These are phyloP conservation scores for Pammene aurita DNA, from an alignment of 2,888 invertebrate species.

Conservation along the genomic window DNA sequence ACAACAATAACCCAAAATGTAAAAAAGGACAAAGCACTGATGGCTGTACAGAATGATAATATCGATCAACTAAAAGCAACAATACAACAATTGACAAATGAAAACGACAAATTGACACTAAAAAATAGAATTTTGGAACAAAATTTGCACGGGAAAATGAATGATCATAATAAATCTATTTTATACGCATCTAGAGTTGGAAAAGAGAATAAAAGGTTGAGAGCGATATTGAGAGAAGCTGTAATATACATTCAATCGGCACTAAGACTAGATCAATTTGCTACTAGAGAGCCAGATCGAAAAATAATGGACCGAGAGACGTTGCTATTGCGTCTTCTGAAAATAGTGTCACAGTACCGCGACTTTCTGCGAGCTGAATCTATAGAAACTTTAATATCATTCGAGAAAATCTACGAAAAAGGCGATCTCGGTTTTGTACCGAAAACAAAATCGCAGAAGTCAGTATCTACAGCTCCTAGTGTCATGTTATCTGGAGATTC, in stretches of 20 bases:
- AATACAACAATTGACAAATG: constrained; percentile 69
- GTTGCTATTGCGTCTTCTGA: constrained; percentile 82
- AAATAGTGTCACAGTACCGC: constrained; percentile 74
- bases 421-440: constrained; percentile 88
- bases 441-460: constrained; percentile 65
- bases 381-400: constrained; percentile 75
- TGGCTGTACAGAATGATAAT: constrained; percentile 69
- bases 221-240: constrained; percentile 84
- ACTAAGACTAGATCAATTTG: constrained; percentile 78
- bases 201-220: constrained; percentile 82
- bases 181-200: constrained; percentile 74
- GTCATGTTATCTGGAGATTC: constrained; percentile 51
- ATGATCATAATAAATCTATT: constrained; percentile 75
- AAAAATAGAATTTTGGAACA: constrained; percentile 82
- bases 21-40: constrained; percentile 72
- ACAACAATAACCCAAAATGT: constrained; percentile 82
- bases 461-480: constrained; percentile 46
- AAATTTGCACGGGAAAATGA: constrained; percentile 79
- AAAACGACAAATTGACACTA: constrained; percentile 73
- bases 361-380: constrained; percentile 72
- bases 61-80: constrained; percentile 68
- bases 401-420: constrained; percentile 82
- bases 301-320: constrained; percentile 75
- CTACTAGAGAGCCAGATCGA: constrained; percentile 60
- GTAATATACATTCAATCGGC: constrained; percentile 84